Evolutionary conservation across 2,888 invertebrate species (phyloP).

Genomic region (Chironomus tentans): DNA sequence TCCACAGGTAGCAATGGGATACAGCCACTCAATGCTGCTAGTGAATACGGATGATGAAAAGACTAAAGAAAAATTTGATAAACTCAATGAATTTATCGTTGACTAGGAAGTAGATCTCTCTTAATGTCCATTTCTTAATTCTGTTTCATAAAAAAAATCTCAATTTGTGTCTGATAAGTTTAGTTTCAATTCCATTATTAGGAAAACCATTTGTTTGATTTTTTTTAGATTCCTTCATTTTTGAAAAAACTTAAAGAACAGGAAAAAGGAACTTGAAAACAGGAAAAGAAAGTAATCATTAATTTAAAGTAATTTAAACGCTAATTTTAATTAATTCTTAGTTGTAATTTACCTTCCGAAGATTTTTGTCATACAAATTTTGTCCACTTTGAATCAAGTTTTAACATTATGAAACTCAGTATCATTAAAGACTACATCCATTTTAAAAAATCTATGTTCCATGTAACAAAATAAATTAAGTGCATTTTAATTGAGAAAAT

Average conservation of each 20-base stretch:
- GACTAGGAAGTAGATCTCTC: background rate
- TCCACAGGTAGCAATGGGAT: conserved; percentile 72
- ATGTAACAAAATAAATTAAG: too few species aligned
- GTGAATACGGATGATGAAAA: conserved; percentile 47
- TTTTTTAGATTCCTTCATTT: background rate
- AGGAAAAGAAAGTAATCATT: background rate
- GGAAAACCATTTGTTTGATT: background rate
- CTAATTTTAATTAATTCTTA: background rate
- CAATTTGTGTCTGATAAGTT: background rate
- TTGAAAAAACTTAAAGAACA: background rate
- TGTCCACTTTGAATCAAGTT: background rate
- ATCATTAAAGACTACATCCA: background rate
- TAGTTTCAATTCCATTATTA: background rate
- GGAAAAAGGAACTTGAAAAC: too few species aligned
- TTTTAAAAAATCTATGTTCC: too few species aligned
- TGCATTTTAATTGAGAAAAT: too few species aligned
- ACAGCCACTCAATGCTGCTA: conserved; percentile 68
- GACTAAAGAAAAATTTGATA: conserved; percentile 47
- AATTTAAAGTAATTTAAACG: background rate
- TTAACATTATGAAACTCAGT: background rate
- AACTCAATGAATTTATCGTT: conserved; percentile 41
- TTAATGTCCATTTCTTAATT: background rate
- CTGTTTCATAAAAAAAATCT: background rate
- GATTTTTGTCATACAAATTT: background rate
- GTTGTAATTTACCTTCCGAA: background rate